These are phyloP conservation scores for Netelia melanura DNA, from an alignment of 2,888 invertebrate species.

Conservation along the genomic window DNA sequence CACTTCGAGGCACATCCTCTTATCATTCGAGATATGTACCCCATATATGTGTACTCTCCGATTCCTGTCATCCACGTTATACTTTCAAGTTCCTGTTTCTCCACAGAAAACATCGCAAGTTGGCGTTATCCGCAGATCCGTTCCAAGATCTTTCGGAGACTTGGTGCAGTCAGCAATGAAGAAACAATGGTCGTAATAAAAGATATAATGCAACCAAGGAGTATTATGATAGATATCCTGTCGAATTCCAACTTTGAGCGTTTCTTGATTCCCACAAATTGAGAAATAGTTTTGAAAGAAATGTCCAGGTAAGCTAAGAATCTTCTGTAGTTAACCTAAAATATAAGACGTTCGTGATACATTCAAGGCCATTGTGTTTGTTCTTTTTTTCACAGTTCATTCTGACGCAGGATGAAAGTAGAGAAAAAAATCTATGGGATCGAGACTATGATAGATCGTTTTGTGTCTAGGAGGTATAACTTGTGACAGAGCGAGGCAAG, in stretches of 20 bases:
- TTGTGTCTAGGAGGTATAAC: constrained; percentile 35
- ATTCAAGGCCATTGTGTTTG: background rate
- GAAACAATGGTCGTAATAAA: background rate
- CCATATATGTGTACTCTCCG: background rate
- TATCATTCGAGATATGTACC: constrained; percentile 76
- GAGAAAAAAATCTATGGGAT: constrained; percentile 45
- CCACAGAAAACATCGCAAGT: constrained; percentile 7
- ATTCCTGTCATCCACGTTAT: background rate
- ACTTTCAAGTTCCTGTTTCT: constrained; percentile 24
- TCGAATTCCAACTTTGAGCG: no score
- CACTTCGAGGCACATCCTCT: constrained; percentile 83
- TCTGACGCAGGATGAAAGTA: constrained; percentile 32
- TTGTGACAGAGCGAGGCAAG: constrained; percentile 37
- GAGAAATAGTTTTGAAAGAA: no score
- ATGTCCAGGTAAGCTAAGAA: no score
- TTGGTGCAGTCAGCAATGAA: background rate
- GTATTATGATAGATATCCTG: no score
- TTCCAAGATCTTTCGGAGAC: background rate
- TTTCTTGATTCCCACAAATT: no score
- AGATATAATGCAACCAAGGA: no score
- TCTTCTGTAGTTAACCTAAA: no score
- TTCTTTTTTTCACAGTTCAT: background rate
- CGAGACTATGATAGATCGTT: constrained; percentile 19
- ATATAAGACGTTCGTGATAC: no score
- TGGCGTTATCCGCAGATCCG: background rate